Base-by-base conservation (phyloP, 2,888 invertebrate species). In the Amblyjoppa proteus region DNA sequence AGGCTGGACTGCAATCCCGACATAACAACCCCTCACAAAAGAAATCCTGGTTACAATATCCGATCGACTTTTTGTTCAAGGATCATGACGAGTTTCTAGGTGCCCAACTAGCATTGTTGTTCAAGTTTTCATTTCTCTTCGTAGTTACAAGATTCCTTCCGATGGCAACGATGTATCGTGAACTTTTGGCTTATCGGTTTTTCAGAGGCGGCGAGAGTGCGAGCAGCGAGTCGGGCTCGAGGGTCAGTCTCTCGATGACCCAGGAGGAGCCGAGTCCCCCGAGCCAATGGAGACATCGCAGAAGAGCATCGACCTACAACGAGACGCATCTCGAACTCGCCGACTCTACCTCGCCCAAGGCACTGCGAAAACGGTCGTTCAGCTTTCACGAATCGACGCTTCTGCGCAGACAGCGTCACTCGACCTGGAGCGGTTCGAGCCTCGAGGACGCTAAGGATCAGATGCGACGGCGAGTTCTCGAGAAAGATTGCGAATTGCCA, bases 291-390 rank as follows among this genome's bases (percentile, higher is more conserved):
- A 91, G 88, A 69, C 89, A 89, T 16, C 90, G 92, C 0, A 93
- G 94, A 61, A 90, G 95, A 83, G 95, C 95, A 1, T 95, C 95
- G 31, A 95, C 95, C 2, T 95, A 95, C 90, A 95, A 95, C 91
- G 95, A 95, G 89, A 94, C 94, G 2, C 92, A 92, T 79, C 79
- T 92, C 20, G 94, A 95, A 82, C 91, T 90, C 2, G 93, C 94
- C 79, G 94, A 94, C 66, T 91, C 91, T 53, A 92, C 93, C 0
- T 93, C 94, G 0, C 94, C 94, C 0, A 92, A 92, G 80, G 92
- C 93, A 84, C 89, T 93, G 34, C 93, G 95, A 13, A 94, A 94
- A 81, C 92, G 95, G 77, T 94, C 95, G 13, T 94, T 94, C 82
- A 95, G 95, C 88, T 95, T 95, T 88, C 95, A 95, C 91, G 95